Conservation (phyloP, 2,888 invertebrate species). For the Melanostoma scalare region DNA sequence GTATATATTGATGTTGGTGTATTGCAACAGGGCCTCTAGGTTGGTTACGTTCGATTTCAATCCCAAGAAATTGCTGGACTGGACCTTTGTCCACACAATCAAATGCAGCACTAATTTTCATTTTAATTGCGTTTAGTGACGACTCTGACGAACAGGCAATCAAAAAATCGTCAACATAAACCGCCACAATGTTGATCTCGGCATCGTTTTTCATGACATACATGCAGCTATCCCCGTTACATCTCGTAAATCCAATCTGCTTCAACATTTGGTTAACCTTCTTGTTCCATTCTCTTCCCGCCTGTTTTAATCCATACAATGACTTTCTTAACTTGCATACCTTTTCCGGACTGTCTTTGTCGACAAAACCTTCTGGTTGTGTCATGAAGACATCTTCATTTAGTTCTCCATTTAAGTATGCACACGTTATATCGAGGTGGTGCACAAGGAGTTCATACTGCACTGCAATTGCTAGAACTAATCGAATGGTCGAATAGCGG, state of each 20-base stretch:
- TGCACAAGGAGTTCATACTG: slow-evolving; percentile 66
- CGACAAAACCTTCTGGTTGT: slow-evolving; percentile 57
- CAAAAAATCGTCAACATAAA: not conserved
- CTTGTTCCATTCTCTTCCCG: not conserved
- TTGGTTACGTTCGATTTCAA: too few species aligned
- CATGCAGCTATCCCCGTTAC: not conserved
- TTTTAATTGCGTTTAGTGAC: slow-evolving; percentile 1
- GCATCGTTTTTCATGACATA: not conserved
- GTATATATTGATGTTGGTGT: too few species aligned
- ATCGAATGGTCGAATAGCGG: slow-evolving; percentile 59
- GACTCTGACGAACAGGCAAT: not conserved
- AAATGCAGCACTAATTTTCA: not conserved
- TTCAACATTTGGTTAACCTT: not conserved
- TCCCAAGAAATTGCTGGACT: not conserved
- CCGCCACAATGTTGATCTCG: not conserved
- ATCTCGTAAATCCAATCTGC: too few species aligned
- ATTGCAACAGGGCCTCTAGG: too few species aligned
- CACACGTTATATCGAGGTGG: slow-evolving; percentile 69
- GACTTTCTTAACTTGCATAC: slow-evolving; percentile 3
- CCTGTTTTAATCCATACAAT: slow-evolving; percentile 1
- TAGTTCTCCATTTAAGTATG: slow-evolving; percentile 65
- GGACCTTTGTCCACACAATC: slow-evolving; percentile 11
- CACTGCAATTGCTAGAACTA: slow-evolving; percentile 67
- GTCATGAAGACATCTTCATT: slow-evolving; percentile 61
- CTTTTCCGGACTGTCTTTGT: not conserved